A percentile compares a stretch with the other conserved stretches of the same genome.
Conservation (phyloP, 2,113 vertebrate species). For the Psittacus erithacus region DNA sequence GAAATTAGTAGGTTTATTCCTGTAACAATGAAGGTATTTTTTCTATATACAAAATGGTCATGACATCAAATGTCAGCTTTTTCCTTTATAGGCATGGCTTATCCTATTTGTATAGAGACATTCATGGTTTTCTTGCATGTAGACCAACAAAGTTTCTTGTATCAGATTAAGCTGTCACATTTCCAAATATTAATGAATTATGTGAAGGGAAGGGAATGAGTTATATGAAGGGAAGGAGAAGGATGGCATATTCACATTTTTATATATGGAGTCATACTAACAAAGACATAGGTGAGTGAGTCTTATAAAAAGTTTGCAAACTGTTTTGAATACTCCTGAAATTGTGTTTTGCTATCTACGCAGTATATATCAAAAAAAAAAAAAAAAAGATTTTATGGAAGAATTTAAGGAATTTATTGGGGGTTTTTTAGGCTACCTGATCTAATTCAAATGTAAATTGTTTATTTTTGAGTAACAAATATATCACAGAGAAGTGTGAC, state of each 20-base stretch:
- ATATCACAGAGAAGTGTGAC: not conserved
- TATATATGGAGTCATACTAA: not conserved
- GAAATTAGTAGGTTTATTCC: not conserved
- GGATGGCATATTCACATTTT: not conserved
- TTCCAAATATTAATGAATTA: slow-evolving; percentile 1
- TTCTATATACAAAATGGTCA: not conserved
- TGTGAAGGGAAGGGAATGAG: not conserved
- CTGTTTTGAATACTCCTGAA: not conserved
- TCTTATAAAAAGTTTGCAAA: not conserved
- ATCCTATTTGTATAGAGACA: not conserved
- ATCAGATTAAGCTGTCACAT: not conserved
- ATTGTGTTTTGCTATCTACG: not conserved
- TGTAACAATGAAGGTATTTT: not conserved
- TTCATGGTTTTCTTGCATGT: not conserved
- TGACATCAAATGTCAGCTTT: not conserved
- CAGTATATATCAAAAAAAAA: not conserved
- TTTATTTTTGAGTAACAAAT: not conserved
- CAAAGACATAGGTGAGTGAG: not conserved
- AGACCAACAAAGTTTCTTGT: not conserved
- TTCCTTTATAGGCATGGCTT: not conserved
- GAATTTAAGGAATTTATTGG: not conserved
- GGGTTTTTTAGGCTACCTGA: not conserved
- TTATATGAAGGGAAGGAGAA: not conserved
- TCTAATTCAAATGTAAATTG: not conserved
- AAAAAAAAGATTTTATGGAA: not conserved